Base-by-base conservation (phyloP, 2,888 invertebrate species). In the Metalampra italica region DNA sequence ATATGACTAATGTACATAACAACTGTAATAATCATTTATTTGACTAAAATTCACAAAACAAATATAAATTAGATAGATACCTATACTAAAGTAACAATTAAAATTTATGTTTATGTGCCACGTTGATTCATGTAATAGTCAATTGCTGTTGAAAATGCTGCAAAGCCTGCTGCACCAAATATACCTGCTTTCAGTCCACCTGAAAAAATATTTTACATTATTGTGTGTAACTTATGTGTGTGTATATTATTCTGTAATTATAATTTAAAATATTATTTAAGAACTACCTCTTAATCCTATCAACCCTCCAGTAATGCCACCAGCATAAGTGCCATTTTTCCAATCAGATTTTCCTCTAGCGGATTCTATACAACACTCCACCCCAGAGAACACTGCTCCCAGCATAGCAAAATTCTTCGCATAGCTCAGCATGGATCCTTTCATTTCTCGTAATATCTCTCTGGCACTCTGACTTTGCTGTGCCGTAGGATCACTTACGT, bases 361-460 rank as follows among this genome's bases (percentile, higher is more conserved):
- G 38, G 95, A 93, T 91, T 99, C 99, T 68, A 99, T 94, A 15
- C 94, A 91, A 77, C 99, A 99, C 86, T 99, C 99, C 9, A 98
- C 94, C 0, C 93, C 96, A 7, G 99, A 95, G 88, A 99, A 99
- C 56, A 99, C 92, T 7, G 95, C 94, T 49, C 99, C 99, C 60
- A 99, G 93, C 40, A 98, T 91, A 0, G 98, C 99, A 91, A 99
- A 99, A 82, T 99, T 99, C 82, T 99, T 99, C 0, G 97, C 99
- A 78, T 99, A 98, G 49, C 97, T 94, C 50, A 96, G 83, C 57
- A 98, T 97, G 0, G 98, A 94, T 0, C 91, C 90, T 75, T 95
- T 96, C 97, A 99, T 98, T 82, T 99, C 98, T 49, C 92, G 90
- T 48, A 98, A 92, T 36, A 98, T 96, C 85, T 97, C 94, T 64